Base-by-base conservation (phyloP, 2,888 invertebrate species). In the Petrophora chlorosata region DNA sequence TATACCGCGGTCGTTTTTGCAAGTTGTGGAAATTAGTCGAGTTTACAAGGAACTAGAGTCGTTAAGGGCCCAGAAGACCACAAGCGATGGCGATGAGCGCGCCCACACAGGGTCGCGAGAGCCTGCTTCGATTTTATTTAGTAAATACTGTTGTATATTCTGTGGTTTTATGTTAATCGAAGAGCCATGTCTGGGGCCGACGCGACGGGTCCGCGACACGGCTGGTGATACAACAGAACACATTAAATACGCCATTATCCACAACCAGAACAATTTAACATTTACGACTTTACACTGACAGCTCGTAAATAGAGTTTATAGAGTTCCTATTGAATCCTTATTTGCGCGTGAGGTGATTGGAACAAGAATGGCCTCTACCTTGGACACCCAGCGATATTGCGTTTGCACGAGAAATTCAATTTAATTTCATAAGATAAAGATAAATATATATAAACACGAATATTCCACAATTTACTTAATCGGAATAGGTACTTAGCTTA, bases 151-250 rank as follows among this genome's bases (percentile, higher is more conserved):
- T 44, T 39, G 17, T 34, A 23, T 29, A 17, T 39, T 44, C 49
- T 50, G 43, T 50, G 74, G 84, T 82, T 88, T 90, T 89, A 90
- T 90, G 90, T 85, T 90, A 89, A 90, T 90, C 90, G 90, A 90
- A 90, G 84, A 89, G 76, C 81, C 89, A 73, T 90, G 90, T 90
- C 83, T 77, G 65, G 65, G 70, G 58, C 57, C 70, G 73, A 68
- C 69, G n/a, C n/a, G 52, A 69, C 70, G 71, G 70, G 51, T 35
- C 78, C 71, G 68, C 63, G 63, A 67, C 67, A 72, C 74, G 73
- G 75, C 73, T 76, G 74, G 77, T 73, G 73, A 78, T 73, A 70
- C 76, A 73, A 72, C 75, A 76, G 72, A 71, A 76, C 75, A 71
- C 79, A 81, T 81, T 80, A 81, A 82, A 76, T 73, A 75, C 73